phyloP scores from a whole-genome alignment of 64 coral and sea anemone species.

The Actinia equina region DNA sequence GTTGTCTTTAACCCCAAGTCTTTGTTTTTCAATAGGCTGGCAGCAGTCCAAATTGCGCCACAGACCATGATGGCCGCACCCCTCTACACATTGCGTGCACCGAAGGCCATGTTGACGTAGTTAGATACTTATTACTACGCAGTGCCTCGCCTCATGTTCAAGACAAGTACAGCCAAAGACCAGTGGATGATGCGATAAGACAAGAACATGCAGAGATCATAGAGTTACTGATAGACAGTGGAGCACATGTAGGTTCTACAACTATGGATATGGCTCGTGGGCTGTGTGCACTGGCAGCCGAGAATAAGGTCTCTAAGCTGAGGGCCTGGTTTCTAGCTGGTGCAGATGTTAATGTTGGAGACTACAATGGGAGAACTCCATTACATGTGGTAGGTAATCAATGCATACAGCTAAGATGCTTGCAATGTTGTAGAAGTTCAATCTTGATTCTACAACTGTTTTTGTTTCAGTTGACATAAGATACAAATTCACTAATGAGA shows the following conservation, averaged over 20 bases:
- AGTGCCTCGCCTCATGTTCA: slow-evolving; percentile 78
- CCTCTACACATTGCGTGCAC: slow-evolving; percentile 79
- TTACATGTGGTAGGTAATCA: slow-evolving; percentile 64
- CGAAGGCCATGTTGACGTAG: slow-evolving; percentile 74
- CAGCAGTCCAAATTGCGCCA: slow-evolving; percentile 54
- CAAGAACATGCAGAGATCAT: slow-evolving; percentile 30
- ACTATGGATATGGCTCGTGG: slow-evolving; percentile 56
- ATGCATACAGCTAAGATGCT: too few species aligned
- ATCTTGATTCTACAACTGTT: too few species aligned
- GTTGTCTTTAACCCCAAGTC: too few species aligned
- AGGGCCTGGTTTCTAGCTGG: slow-evolving; percentile 79
- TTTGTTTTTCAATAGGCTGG: slow-evolving; percentile 54
- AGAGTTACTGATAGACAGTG: slow-evolving; percentile 58
- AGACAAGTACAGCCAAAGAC: slow-evolving; percentile 76
- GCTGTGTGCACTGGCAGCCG: slow-evolving; percentile 63
- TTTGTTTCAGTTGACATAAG: too few species aligned
- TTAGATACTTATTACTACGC: slow-evolving; percentile 52
- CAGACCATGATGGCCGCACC: slow-evolving; percentile 80
- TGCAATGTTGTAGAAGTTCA: too few species aligned
- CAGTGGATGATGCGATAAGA: slow-evolving; percentile 66
- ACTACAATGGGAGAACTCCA: slow-evolving; percentile 79
- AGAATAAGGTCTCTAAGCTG: slow-evolving; percentile 53
- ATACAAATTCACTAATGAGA: too few species aligned
- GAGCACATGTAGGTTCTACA: slow-evolving; percentile 75
- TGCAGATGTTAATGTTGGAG: slow-evolving; percentile 65